Base-by-base conservation (phyloP, 2,888 invertebrate genomes). In the Campopleginae sp. region DNA sequence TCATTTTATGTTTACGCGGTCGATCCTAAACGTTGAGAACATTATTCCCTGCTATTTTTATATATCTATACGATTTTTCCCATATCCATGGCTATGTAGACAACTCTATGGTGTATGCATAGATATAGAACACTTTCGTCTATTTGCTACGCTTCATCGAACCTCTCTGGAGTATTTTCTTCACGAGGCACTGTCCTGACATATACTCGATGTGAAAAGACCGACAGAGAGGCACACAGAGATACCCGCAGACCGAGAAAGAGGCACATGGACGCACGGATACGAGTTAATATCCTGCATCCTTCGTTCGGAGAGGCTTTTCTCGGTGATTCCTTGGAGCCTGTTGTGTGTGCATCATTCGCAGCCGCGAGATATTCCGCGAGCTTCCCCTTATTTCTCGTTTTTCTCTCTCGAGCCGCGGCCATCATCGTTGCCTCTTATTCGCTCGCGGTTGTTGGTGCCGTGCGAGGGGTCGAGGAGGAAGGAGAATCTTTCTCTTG, bases 271-370 rank as follows among this genome's bases (percentile, higher is more conserved):
- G 5, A 31, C 44, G 10, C 31, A 44, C 79, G 46, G 42, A 42
- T 27, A 14, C 42, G 10, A 4, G 17, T 46, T 44, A 58, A 31
- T 38, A 10, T 70, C 46, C 68, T 70, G 44, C 3, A 58, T 68
- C 12, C 75, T 72, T 68, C 2, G 58, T 23, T 19, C 23, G 58
- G 23, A 12, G 23, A 7, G 33, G 19, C 81, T 74, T 70, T 33
- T 58, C 75, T 44, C 61, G 42, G 38, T 54, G 71, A 63, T 71
- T 79, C 70, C 61, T 46, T 48, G 23, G 23, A 38, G 61, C 75
- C 63, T 70, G 78, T 78, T 31, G 74, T 66, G 76, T 4, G 46
- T 61, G 76, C 79, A 38, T 72, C 71, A 46, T 46, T 63, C 72
- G 48, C 27, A 66, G 66, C 44, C 51, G 51, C 44, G 71, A 63